A percentile compares a stretch with the other conserved stretches of the same genome.
These are phyloP conservation scores for Anastrepha obliqua DNA, from an alignment of 1,140 invertebrate species.

Conservation along the genomic window DNA sequence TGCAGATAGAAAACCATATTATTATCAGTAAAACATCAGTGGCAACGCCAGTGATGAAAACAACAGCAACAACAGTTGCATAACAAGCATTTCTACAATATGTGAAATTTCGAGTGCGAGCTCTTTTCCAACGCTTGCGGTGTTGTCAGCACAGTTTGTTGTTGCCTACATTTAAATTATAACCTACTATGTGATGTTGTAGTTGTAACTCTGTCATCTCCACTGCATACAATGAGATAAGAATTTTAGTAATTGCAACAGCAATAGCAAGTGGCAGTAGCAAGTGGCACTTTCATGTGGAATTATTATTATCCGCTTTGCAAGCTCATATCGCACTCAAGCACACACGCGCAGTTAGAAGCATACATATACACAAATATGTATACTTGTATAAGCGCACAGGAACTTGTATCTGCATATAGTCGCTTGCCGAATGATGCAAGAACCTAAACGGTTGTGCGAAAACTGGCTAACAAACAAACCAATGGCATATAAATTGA, in stretches of 20 bases:
- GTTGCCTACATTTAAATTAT: constrained; percentile 36
- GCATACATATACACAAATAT: neutral
- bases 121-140: constrained; percentile 31
- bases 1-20: neutral
- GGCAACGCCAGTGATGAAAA: constrained; percentile 46
- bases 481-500: neutral
- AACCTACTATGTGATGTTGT: neutral
- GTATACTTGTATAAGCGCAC: neutral
- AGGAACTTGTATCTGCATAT: neutral
- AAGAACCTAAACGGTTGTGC: neutral
- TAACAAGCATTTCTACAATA: constrained; percentile 30
- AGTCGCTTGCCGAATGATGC: neutral
- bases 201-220: neutral
- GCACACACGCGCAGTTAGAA: neutral
- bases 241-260: constrained; percentile 34
- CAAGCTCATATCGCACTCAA: constrained; percentile 34
- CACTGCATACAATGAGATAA: constrained; percentile 47
- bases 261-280: constrained; percentile 8
- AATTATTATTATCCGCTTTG: constrained; percentile 52
- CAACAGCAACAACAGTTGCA: neutral
- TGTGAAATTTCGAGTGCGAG: constrained; percentile 1
- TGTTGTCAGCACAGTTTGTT: constrained; percentile 14
- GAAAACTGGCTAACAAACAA: neutral
- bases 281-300: constrained; percentile 46
- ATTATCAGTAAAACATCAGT: neutral